Conservation (phyloP, 2,113 vertebrate genomes). For the Grammatotria lemairii region DNA sequence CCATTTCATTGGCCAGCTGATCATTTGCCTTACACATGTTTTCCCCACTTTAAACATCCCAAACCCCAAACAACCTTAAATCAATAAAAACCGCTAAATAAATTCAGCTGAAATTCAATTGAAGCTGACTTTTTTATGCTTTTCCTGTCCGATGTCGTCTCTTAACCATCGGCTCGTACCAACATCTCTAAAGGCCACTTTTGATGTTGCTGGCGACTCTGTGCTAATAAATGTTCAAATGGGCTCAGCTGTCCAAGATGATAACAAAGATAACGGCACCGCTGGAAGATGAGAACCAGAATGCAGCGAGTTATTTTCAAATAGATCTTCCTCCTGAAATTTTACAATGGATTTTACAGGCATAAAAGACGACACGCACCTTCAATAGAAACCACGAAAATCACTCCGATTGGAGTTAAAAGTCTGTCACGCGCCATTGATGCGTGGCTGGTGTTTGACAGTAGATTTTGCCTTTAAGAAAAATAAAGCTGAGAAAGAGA, state of each 20-base stretch:
- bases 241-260: constrained; percentile 9
- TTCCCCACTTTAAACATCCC: not conserved
- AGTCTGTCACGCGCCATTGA: constrained; percentile 33
- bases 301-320: not conserved
- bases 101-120: not conserved
- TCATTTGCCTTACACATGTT: not conserved
- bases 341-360: not conserved
- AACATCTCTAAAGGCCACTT: not conserved
- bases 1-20: not conserved
- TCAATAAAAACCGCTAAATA: not conserved
- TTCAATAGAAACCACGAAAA: constrained; percentile 10
- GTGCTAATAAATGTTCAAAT: constrained; percentile 10
- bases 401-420: constrained; percentile 35
- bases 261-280: not conserved
- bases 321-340: not conserved
- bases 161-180: not conserved
- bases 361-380: constrained; percentile 4
- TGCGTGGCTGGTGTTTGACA: constrained; percentile 20
- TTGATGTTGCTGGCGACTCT: constrained; percentile 1
- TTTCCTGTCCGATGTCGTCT: not conserved
- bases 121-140: not conserved
- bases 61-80: not conserved
- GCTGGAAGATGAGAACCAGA: not conserved
- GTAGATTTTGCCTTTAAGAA: constrained; percentile 35
- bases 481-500: constrained; percentile 1